Evolutionary conservation across 2,888 invertebrate species (phyloP).

Genomic region (Caenorhabditis sulstoni): DNA sequence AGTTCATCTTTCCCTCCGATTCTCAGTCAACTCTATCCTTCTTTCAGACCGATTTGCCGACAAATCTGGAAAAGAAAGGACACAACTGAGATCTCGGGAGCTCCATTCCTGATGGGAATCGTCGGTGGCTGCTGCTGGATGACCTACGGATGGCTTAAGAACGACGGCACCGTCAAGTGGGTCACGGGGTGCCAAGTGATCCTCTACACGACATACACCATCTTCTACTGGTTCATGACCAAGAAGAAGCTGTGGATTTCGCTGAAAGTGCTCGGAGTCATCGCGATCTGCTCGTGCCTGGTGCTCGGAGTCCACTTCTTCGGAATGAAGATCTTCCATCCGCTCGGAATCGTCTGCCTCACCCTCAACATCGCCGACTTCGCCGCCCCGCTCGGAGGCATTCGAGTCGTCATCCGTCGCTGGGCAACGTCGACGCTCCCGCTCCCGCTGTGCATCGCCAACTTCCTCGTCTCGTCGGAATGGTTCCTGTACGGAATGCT

Average conservation of each 20-base stretch:
- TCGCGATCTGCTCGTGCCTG: slow-evolving; percentile 70
- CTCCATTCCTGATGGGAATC: slow-evolving; percentile 80
- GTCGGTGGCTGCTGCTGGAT: slow-evolving; percentile 80
- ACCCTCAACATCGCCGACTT: slow-evolving; percentile 88
- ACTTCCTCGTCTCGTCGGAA: slow-evolving; percentile 88
- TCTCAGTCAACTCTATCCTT: background rate
- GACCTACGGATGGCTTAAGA: slow-evolving; percentile 78
- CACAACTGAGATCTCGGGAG: slow-evolving; percentile 79
- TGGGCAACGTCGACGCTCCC: slow-evolving; percentile 91
- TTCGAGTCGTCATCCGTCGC: slow-evolving; percentile 87
- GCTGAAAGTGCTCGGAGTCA: slow-evolving; percentile 74
- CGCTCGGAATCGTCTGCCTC: slow-evolving; percentile 86
- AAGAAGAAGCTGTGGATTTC: slow-evolving; percentile 80
- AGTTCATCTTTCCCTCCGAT: slow-evolving; percentile 13
- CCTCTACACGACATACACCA: slow-evolving; percentile 76
- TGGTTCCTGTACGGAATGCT: slow-evolving; percentile 91
- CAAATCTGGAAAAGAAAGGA: slow-evolving; percentile 80
- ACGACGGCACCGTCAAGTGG: slow-evolving; percentile 76
- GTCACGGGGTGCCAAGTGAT: slow-evolving; percentile 78
- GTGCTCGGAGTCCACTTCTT: slow-evolving; percentile 74
- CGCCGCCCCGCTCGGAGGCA: slow-evolving; percentile 88
- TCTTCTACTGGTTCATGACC: slow-evolving; percentile 80
- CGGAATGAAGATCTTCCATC: slow-evolving; percentile 78
- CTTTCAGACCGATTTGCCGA: slow-evolving; percentile 79
- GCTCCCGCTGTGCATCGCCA: slow-evolving; percentile 91